Evolutionary conservation across 1,140 invertebrate species (phyloP).

Genomic region (Zaprionus nigranus): DNA sequence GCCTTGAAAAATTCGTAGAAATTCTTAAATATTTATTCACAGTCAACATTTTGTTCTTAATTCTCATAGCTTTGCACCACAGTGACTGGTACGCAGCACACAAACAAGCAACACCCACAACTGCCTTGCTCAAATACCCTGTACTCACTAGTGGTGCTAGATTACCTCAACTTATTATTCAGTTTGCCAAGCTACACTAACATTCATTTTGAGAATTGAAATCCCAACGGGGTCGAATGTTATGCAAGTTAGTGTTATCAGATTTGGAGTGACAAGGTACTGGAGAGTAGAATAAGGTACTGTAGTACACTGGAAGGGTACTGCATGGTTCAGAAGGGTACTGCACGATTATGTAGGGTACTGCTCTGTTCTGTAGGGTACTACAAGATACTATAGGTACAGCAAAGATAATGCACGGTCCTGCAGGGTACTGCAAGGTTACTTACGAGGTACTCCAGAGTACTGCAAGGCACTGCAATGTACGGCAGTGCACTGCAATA

Average conservation of each 20-base stretch:
- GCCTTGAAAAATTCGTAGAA: neutral
- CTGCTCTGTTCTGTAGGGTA: no score
- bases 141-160: neutral
- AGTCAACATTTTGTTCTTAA: neutral
- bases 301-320: neutral
- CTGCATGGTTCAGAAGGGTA: no score
- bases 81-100: neutral
- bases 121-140: neutral
- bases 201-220: neutral
- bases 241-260: no score
- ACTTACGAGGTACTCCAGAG: neutral
- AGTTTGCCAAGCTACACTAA: neutral
- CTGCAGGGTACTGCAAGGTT: neutral
- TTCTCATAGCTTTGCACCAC: neutral
- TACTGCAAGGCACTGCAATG: neutral
- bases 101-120: conserved; percentile 2
- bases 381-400: no score
- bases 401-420: neutral
- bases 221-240: no score
- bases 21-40: neutral
- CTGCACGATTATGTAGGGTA: no score
- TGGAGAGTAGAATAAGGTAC: neutral
- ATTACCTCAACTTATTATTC: neutral
- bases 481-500: neutral
- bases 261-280: neutral